These are phyloP conservation scores for Nebria salina DNA, from an alignment of 2,888 invertebrate species.

Conservation along the genomic window DNA sequence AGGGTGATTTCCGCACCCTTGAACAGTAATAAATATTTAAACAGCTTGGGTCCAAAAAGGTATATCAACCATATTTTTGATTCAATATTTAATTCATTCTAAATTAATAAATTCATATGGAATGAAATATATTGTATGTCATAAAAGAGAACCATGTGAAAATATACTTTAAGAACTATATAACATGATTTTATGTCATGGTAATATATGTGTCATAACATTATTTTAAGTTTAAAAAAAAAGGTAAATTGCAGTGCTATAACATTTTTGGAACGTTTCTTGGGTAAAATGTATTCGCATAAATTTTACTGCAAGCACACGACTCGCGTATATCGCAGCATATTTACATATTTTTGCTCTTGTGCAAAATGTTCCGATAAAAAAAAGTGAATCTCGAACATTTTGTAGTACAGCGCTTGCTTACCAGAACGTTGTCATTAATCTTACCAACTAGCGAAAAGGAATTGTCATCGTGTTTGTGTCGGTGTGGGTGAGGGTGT, in stretches of 20 bases:
- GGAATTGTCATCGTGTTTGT: constrained; percentile 44
- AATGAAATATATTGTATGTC: not conserved
- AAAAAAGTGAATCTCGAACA: constrained; percentile 37
- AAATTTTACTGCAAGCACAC: constrained; percentile 33
- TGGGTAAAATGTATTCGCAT: constrained; percentile 40
- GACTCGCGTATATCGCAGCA: constrained; percentile 15
- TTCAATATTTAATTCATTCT: not conserved
- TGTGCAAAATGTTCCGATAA: constrained; percentile 34
- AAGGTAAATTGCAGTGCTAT: constrained; percentile 15
- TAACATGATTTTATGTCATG: not conserved
- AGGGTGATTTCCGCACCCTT: constrained; percentile 11
- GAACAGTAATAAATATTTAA: constrained; percentile 33
- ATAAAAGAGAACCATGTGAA: not conserved
- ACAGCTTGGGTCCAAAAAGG: not conserved
- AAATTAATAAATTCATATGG: not conserved
- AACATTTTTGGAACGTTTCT: constrained; percentile 33
- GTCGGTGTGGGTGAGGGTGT: constrained; percentile 21
- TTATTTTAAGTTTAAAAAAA: not conserved
- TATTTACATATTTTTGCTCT: constrained; percentile 44
- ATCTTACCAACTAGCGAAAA: constrained; percentile 46
- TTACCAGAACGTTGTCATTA: constrained; percentile 39
- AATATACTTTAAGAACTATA: not conserved
- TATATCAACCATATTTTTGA: not conserved
- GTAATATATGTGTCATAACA: not conserved
- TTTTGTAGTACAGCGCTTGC: constrained; percentile 35